Conservation (phyloP, 2,797 vertebrate genomes). For the Vipera ursinii region DNA sequence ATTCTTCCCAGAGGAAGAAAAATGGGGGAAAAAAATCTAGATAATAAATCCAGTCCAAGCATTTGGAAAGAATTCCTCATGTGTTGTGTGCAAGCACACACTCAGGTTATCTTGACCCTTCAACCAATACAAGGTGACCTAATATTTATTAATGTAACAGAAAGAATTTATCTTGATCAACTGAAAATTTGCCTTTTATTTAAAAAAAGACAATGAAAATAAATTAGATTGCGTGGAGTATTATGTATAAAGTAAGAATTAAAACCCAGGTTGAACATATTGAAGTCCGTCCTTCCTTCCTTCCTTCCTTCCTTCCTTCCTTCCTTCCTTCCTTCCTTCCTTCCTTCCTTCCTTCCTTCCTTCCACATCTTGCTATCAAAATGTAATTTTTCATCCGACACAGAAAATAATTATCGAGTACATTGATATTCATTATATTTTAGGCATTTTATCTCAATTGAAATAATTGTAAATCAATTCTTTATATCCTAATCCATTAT, state of each 20-base stretch:
- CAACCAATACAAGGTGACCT: constrained; percentile 19
- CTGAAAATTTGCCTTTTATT: constrained; percentile 11
- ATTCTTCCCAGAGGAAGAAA: constrained; percentile 29
- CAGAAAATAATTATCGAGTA: neutral
- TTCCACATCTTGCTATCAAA: neutral
- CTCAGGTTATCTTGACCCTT: constrained; percentile 5
- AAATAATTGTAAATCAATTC: neutral
- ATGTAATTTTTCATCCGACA: neutral
- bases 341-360: neutral
- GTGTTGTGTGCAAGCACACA: neutral
- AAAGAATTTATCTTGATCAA: constrained; percentile 2
- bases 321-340: neutral
- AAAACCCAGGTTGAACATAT: neutral
- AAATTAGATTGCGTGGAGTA: neutral
- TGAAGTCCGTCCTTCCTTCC: neutral
- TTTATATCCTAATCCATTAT: neutral
- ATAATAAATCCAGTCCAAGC: neutral
- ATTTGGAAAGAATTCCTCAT: neutral
- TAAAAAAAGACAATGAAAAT: neutral
- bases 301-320: neutral
- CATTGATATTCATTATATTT: neutral
- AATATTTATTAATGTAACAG: neutral
- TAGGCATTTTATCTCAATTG: neutral
- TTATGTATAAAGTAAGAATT: neutral
- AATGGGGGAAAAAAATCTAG: neutral